Conservation (phyloP, 2,888 invertebrate genomes). For the Tiliacea citrago region DNA sequence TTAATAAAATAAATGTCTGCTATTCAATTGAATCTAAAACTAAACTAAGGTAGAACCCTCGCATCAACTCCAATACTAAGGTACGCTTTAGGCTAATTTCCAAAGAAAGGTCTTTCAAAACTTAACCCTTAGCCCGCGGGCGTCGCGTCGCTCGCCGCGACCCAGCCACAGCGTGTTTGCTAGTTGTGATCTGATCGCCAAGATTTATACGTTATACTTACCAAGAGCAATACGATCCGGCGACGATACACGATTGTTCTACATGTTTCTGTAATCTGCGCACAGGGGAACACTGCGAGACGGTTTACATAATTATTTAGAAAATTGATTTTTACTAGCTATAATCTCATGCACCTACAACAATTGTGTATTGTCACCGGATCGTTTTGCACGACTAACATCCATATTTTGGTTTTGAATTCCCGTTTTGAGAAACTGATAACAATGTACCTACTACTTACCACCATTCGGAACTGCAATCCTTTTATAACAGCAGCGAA, state of each 20-base stretch:
- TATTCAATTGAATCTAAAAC: not conserved
- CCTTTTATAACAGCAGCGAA: not conserved
- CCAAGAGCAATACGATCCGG: constrained; percentile 59
- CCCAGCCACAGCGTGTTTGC: constrained; percentile 45
- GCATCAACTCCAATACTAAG: constrained; percentile 23
- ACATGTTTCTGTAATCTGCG: constrained; percentile 68
- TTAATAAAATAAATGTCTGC: constrained; percentile 1
- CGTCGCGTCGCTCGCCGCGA: constrained; percentile 32
- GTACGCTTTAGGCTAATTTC: constrained; percentile 54
- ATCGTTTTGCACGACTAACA: not conserved
- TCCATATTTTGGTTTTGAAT: not conserved
- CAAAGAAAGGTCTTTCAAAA: constrained; percentile 52
- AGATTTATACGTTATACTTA: constrained; percentile 66
- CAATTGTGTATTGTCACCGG: too few relatives aligned
- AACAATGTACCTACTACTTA: not conserved
- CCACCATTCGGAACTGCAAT: not conserved
- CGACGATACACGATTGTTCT: constrained; percentile 65
- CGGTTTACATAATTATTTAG: not conserved
- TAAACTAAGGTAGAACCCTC: constrained; percentile 25
- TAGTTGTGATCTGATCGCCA: constrained; percentile 57
- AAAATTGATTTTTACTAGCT: not conserved
- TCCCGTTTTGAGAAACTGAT: not conserved
- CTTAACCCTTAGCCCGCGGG: constrained; percentile 59
- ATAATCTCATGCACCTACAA: too few relatives aligned
- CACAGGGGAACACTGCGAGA: constrained; percentile 63